These are phyloP conservation scores for Stomorhina lunata DNA, from an alignment of 2,888 invertebrate species.

Conservation along the genomic window DNA sequence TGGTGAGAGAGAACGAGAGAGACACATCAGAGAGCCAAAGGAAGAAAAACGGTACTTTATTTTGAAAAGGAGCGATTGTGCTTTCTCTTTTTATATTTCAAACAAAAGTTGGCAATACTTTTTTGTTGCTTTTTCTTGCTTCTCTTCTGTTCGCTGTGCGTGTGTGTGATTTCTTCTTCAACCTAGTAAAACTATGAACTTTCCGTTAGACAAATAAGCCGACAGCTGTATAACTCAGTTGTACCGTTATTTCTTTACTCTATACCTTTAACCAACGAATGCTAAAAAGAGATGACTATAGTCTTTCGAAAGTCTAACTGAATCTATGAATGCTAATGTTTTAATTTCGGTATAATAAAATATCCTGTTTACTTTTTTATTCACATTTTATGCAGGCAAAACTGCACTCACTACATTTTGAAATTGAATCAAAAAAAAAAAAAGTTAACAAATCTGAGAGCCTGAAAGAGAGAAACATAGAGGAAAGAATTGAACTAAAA, in stretches of 20 bases:
- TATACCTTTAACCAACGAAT: not conserved
- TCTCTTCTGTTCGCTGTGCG: not conserved
- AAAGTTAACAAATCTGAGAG: not conserved
- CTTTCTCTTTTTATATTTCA: not conserved
- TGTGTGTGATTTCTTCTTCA: constrained; percentile 14
- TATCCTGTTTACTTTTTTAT: constrained; percentile 73
- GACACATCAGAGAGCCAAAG: constrained; percentile 1
- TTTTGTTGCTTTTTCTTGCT: not conserved
- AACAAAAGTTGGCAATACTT: constrained; percentile 49
- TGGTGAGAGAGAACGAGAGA: not conserved
- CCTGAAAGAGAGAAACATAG: not conserved
- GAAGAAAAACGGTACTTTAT: constrained; percentile 9
- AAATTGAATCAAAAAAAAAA: not conserved
- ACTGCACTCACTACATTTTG: constrained; percentile 22
- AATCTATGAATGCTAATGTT: constrained; percentile 25
- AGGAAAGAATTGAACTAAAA: constrained; percentile 9
- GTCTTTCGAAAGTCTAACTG: not conserved
- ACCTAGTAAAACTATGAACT: constrained; percentile 45
- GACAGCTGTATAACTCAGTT: constrained; percentile 31
- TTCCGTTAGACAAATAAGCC: constrained; percentile 47
- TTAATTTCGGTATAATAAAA: constrained; percentile 77
- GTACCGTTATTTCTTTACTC: constrained; percentile 41
- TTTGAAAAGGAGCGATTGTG: not conserved
- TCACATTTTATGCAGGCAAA: constrained; percentile 41
- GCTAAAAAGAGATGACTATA: constrained; percentile 64